Conservation (phyloP, 2,797 vertebrate genomes). For the Aulostomus chinensis region DNA sequence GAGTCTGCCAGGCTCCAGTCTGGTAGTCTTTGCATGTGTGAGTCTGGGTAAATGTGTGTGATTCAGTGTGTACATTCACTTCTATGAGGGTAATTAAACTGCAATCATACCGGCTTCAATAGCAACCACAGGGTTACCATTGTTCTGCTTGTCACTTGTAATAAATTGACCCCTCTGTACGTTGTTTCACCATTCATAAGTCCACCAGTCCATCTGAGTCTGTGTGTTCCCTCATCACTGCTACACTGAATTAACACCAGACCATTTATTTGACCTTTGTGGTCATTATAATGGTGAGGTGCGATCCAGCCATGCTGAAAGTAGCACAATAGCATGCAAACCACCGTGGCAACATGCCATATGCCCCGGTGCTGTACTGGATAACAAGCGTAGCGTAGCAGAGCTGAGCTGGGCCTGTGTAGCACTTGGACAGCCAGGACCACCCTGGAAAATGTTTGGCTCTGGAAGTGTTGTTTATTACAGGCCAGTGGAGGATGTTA, state of each 20-base stretch:
- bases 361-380: constrained; percentile 40
- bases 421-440: constrained; percentile 44
- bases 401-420: constrained; percentile 32
- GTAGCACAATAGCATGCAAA: constrained; percentile 53
- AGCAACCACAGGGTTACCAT: constrained; percentile 53
- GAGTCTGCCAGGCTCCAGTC: constrained; percentile 68
- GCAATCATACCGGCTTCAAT: constrained; percentile 71
- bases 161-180: constrained; percentile 36
- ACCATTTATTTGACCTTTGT: constrained; percentile 58
- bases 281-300: constrained; percentile 60
- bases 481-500: constrained; percentile 22
- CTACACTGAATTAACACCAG: constrained; percentile 52
- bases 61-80: constrained; percentile 23
- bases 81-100: constrained; percentile 65
- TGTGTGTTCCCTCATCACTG: constrained; percentile 49
- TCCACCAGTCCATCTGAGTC: constrained; percentile 37
- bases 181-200: constrained; percentile 39
- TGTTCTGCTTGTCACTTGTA: constrained; percentile 63
- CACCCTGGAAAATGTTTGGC: constrained; percentile 38
- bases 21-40: constrained; percentile 50
- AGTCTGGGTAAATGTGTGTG: constrained; percentile 26
- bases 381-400: constrained; percentile 33
- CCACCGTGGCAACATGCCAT: constrained; percentile 58
- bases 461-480: constrained; percentile 37
- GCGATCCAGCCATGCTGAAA: constrained; percentile 50